Evolutionary conservation across 2,797 vertebrate species (phyloP).

Genomic region (Acanthopagrus latus): DNA sequence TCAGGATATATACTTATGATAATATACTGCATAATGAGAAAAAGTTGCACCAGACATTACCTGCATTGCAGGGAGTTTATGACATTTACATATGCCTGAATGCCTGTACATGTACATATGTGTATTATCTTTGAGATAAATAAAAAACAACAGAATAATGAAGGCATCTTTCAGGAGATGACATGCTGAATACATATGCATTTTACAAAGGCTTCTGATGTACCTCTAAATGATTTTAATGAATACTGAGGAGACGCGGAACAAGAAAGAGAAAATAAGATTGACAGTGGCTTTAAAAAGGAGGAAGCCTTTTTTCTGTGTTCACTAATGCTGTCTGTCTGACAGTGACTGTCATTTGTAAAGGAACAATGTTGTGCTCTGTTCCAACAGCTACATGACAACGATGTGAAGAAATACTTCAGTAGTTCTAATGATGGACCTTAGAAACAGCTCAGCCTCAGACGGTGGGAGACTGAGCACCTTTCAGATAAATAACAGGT

Average conservation of each 20-base stretch:
- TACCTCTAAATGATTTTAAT: slow-evolving; percentile 86
- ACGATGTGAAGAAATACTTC: slow-evolving; percentile 81
- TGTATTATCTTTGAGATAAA: slow-evolving; percentile 64
- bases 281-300: slow-evolving; percentile 85
- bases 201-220: slow-evolving; percentile 81
- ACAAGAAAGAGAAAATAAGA: slow-evolving; percentile 83
- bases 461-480: slow-evolving; percentile 72
- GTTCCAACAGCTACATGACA: slow-evolving; percentile 82
- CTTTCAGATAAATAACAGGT: slow-evolving; percentile 82
- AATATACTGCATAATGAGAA: slow-evolving; percentile 52
- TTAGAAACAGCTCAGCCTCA: slow-evolving; percentile 74
- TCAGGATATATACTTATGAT: slow-evolving; percentile 30
- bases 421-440: slow-evolving; percentile 83
- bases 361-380: slow-evolving; percentile 80
- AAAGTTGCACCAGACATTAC: slow-evolving; percentile 32
- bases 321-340: slow-evolving; percentile 78
- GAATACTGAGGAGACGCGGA: slow-evolving; percentile 80
- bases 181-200: slow-evolving; percentile 81
- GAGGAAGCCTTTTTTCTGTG: slow-evolving; percentile 77
- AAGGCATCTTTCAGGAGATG: slow-evolving; percentile 81
- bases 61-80: slow-evolving; percentile 40
- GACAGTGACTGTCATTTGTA: slow-evolving; percentile 87
- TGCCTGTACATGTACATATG: slow-evolving; percentile 48
- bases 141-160: slow-evolving; percentile 75
- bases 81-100: slow-evolving; percentile 69